A percentile compares a stretch with the other conserved stretches of the same genome.
These are phyloP conservation scores for Numenius phaeopus DNA, from an alignment of 2,797 vertebrate species.

Conservation along the genomic window DNA sequence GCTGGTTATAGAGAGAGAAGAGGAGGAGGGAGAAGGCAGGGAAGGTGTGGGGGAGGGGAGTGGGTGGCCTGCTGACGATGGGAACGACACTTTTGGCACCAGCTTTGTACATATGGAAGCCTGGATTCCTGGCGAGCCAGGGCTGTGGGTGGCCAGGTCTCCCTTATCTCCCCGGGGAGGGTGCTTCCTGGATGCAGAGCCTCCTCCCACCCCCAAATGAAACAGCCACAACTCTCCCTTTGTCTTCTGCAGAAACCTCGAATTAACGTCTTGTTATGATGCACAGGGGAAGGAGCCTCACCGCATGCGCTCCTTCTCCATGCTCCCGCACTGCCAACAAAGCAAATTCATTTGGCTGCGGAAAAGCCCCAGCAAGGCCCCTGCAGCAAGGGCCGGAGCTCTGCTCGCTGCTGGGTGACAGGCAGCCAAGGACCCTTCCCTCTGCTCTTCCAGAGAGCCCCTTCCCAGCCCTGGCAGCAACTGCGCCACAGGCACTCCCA, in stretches of 20 bases:
- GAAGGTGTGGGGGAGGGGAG: background rate
- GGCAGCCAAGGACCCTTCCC: background rate
- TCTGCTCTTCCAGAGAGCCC: background rate
- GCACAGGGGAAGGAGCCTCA: background rate
- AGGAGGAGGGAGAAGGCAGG: background rate
- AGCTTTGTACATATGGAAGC: background rate
- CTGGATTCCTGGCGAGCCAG: background rate
- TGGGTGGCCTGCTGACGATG: background rate
- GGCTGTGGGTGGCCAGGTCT: slow-evolving; percentile 50
- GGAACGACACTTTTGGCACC: slow-evolving; percentile 14
- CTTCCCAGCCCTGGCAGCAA: background rate
- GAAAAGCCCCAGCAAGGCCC: background rate
- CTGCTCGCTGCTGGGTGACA: background rate
- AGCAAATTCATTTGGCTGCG: background rate
- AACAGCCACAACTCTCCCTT: background rate
- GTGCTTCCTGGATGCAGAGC: background rate
- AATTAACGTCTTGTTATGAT: background rate
- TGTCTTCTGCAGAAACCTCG: background rate
- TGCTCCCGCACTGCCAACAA: background rate
- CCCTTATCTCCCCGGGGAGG: background rate
- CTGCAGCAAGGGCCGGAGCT: background rate
- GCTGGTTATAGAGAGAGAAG: background rate
- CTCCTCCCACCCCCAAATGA: background rate
- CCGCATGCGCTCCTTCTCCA: background rate
- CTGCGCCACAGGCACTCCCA: background rate